phyloP scores from a whole-genome alignment of 2,888 invertebrate species.

The Drosophila infuscata region DNA sequence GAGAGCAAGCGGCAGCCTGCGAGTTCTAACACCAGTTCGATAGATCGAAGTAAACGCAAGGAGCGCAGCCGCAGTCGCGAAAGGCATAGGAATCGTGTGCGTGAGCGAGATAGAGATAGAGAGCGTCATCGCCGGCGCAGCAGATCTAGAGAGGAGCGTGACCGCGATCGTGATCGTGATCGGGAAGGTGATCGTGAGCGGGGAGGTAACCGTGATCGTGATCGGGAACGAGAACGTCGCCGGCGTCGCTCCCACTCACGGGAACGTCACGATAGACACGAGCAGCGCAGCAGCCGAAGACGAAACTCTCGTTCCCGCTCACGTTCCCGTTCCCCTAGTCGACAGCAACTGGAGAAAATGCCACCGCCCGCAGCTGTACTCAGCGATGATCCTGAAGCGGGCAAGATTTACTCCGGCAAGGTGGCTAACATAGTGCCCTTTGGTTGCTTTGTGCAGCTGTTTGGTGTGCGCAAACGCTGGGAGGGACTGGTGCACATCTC shows the following conservation, averaged over 20 bases:
- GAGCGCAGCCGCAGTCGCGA: constrained; percentile 40
- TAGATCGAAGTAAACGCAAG: constrained; percentile 60
- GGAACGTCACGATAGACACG: constrained; percentile 56
- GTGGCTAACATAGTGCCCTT: constrained; percentile 99
- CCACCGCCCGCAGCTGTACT: constrained; percentile 84
- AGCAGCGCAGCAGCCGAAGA: constrained; percentile 34
- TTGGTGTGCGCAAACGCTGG: constrained; percentile 94
- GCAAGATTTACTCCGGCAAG: constrained; percentile 95
- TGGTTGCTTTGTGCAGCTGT: constrained; percentile 98
- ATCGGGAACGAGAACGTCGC: constrained; percentile 48
- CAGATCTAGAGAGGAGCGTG: constrained; percentile 44
- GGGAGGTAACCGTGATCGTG: constrained; percentile 16
- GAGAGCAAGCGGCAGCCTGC: constrained; percentile 43
- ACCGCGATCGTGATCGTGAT: constrained; percentile 5
- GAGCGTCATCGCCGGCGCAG: constrained; percentile 43
- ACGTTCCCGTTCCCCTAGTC: constrained; percentile 61
- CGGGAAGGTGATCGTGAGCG: constrained; percentile 1
- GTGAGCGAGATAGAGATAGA: constrained; percentile 35
- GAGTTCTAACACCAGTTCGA: constrained; percentile 54
- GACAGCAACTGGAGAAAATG: constrained; percentile 77
- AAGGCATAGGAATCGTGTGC: constrained; percentile 25
- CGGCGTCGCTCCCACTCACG: constrained; percentile 50
- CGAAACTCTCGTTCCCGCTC: constrained; percentile 60
- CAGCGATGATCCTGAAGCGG: constrained; percentile 91
- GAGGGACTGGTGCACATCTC: constrained; percentile 99